A percentile compares a stretch with the other conserved stretches of the same genome.
phyloP scores from a whole-genome alignment of 2,888 invertebrate species.

The Pegoplata infirma region DNA sequence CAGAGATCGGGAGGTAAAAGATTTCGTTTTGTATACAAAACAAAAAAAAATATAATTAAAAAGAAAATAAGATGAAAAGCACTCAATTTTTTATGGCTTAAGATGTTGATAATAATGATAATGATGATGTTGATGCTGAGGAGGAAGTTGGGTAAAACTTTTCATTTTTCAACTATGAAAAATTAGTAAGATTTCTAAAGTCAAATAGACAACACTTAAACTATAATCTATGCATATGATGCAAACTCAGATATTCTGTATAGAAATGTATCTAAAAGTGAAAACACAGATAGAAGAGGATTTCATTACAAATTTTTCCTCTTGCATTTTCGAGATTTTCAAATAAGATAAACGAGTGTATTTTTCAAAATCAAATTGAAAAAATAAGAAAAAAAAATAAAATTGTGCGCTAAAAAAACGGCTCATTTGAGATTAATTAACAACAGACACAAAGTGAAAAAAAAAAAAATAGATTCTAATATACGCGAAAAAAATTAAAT shows the following conservation, averaged over 20 bases:
- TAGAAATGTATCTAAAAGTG: too few species aligned
- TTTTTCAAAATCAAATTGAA: too few species aligned
- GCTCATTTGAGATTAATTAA: constrained; percentile 61
- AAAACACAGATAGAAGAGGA: background rate
- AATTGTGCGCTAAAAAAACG: constrained; percentile 58
- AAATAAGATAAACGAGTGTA: background rate
- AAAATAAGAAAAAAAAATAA: constrained; percentile 22
- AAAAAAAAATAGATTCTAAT: constrained; percentile 15
- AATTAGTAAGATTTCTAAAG: constrained; percentile 45
- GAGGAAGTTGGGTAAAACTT: constrained; percentile 45
- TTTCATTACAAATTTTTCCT: background rate
- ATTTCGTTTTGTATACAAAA: background rate
- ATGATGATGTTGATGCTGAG: background rate
- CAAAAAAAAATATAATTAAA: too few species aligned
- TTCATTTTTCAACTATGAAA: constrained; percentile 21
- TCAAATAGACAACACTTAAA: constrained; percentile 44
- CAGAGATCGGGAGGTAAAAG: constrained; percentile 23
- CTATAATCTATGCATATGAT: background rate
- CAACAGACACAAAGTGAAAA: constrained; percentile 53
- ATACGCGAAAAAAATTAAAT: constrained; percentile 54
- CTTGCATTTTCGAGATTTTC: background rate
- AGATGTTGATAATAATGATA: background rate
- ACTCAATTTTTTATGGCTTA: constrained; percentile 34
- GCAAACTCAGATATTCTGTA: too few species aligned
- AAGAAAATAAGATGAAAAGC: constrained; percentile 36